Base-by-base conservation (phyloP, 92 coral and sea anemone genomes). In the Porites cylindrica region DNA sequence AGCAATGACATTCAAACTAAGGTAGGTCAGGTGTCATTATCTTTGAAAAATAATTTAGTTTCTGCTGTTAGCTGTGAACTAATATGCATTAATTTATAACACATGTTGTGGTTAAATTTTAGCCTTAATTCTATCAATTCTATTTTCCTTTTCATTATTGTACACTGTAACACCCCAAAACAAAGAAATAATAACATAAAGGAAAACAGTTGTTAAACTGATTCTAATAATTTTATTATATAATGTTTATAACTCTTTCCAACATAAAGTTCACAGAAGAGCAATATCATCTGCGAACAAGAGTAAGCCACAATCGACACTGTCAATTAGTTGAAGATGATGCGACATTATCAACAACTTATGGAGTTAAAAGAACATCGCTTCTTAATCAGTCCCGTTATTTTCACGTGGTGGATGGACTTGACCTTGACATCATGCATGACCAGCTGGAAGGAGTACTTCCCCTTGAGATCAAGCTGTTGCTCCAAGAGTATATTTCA, bases 401-500 rank as follows among this genome's bases (percentile, higher is more conserved):
- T 70, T 94, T 94, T 43, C 94, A 91, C 75, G 91, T 89, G 23
- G 85, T 89, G 32, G 94, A 80, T 75, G 94, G 94, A 17, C 86
- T 91, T 17, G 93, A 75, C 21, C 67, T 79, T 21, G 97, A 94
- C 83, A 75, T 91, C 18, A 94, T 94, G 97, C 97, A 94, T 79
- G 94, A 94, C 59, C 93, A 91, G 59, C 93, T 94, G 20, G 94
- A 94, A 86, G 97, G 97, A 14, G 97, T 94, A 38, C 88, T 94
- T 16, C 97, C 94, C 16, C 86, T 91, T 17, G 82, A 91, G 51
- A 68, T 89, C 7, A 90, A 93, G 66, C 24, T 93, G 66, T 72
- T 93, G 1, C 52, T 93, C 29, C 19, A 77, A 53, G 72, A 77
- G 26, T 93, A 23, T 65, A 75, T 93, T 24, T 53, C 24, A 17